A percentile compares a stretch with the other conserved stretches of the same genome.
These are phyloP conservation scores for Noctua pronuba DNA, from an alignment of 2,888 invertebrate species.

Conservation along the genomic window DNA sequence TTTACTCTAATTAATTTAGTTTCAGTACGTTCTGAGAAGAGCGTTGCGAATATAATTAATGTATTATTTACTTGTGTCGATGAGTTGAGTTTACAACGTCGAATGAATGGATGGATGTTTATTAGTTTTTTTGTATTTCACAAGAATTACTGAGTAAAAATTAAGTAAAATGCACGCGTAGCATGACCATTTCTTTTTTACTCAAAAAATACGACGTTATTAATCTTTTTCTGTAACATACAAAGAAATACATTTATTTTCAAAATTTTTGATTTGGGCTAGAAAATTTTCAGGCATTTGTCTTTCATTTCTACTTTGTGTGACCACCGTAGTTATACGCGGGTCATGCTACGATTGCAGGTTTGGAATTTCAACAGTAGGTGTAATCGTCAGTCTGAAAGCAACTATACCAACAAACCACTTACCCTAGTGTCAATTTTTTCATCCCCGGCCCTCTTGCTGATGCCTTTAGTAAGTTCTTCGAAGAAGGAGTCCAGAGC, in stretches of 20 bases:
- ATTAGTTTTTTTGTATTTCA: constrained; percentile 14
- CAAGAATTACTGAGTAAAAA: not conserved
- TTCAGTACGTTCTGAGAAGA: constrained; percentile 46
- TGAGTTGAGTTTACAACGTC: constrained; percentile 15
- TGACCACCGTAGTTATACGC: not conserved
- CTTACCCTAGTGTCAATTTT: constrained; percentile 84
- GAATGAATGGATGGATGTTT: not conserved
- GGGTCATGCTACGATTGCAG: not conserved
- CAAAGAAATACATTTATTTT: not conserved
- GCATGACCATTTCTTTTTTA: not conserved
- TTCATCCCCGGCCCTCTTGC: constrained; percentile 87
- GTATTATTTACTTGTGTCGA: constrained; percentile 38
- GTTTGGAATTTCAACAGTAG: not conserved
- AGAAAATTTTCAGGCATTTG: not conserved
- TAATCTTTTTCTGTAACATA: not conserved
- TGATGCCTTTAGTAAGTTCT: constrained; percentile 94
- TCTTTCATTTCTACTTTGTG: not conserved
- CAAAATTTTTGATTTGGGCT: not conserved
- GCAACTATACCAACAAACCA: not conserved
- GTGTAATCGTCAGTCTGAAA: not conserved
- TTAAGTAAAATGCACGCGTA: not conserved
- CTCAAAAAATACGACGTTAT: not conserved
- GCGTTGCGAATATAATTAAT: constrained; percentile 31
- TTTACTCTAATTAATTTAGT: constrained; percentile 61
- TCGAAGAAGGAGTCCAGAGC: constrained; percentile 95